Percentiles rank a stretch among this genome's conserved stretches.
phyloP scores from a whole-genome alignment of 1,140 invertebrate genomes.

The Platorchestia sp. region DNA sequence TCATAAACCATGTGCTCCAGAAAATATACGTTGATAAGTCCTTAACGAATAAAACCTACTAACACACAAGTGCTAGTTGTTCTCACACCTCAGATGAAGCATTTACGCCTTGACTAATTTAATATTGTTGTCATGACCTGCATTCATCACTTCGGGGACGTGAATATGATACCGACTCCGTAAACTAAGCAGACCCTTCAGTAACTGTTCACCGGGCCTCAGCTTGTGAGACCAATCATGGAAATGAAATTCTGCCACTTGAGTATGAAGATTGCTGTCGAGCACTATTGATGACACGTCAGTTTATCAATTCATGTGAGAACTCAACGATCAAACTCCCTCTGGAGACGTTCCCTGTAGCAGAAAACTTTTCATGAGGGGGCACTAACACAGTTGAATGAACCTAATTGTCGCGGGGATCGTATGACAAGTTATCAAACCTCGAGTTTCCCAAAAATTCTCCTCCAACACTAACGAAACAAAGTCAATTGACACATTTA shows the following conservation, averaged over 20 bases:
- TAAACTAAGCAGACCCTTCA: too few relatives aligned
- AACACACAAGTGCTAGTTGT: not conserved
- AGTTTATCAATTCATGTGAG: not conserved
- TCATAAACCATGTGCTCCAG: not conserved
- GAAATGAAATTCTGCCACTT: not conserved
- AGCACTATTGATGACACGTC: not conserved
- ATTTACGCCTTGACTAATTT: not conserved
- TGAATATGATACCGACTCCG: too few relatives aligned
- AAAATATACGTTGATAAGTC: not conserved
- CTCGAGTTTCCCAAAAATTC: not conserved
- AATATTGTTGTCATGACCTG: too few relatives aligned
- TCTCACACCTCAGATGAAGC: not conserved
- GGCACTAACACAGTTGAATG: not conserved
- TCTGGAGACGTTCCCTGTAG: not conserved
- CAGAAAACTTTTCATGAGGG: not conserved
- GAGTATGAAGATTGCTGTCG: not conserved
- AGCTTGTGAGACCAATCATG: not conserved
- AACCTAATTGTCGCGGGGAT: not conserved
- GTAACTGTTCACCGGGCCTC: not conserved
- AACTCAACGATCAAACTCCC: not conserved
- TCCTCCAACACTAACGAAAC: not conserved
- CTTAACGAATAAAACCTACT: not conserved
- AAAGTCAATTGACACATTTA: not conserved
- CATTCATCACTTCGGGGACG: too few relatives aligned
- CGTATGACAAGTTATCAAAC: not conserved